Evolutionary conservation across 2,113 vertebrate genomes (phyloP).

Genomic region (Lucifuga dentata): DNA sequence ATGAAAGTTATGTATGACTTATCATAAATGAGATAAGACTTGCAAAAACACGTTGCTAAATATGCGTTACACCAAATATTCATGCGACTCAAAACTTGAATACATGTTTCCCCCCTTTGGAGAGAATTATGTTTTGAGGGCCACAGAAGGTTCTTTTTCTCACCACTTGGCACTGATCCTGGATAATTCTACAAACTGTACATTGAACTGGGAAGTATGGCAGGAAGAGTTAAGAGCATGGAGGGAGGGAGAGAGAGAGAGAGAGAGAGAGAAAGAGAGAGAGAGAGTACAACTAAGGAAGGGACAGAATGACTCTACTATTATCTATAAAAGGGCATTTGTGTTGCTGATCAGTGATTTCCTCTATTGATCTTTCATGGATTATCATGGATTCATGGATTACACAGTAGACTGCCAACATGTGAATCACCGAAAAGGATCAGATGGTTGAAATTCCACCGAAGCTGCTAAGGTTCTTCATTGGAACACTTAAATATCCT

Average conservation of each 20-base stretch:
- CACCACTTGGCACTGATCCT: too few relatives aligned
- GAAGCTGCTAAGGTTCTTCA: slow-evolving; percentile 39
- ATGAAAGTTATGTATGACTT: not conserved
- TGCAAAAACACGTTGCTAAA: not conserved
- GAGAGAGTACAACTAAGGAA: not conserved
- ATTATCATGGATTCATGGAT: slow-evolving; percentile 10
- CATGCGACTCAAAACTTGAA: too few relatives aligned
- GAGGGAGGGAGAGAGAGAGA: not conserved
- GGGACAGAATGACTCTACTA: slow-evolving; percentile 10
- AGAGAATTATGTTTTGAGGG: too few relatives aligned
- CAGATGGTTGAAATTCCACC: slow-evolving; percentile 16
- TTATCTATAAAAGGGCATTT: slow-evolving; percentile 37
- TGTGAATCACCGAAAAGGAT: slow-evolving; percentile 17
- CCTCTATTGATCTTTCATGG: not conserved
- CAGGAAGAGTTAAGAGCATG: slow-evolving; percentile 4
- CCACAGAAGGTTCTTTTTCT: too few relatives aligned
- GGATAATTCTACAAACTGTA: not conserved
- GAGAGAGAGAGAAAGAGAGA: too few relatives aligned
- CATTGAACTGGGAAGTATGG: not conserved
- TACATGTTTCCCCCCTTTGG: too few relatives aligned
- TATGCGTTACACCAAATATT: not conserved
- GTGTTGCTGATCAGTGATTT: slow-evolving; percentile 12
- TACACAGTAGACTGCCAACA: slow-evolving; percentile 4
- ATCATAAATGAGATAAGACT: not conserved
- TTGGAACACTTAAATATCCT: slow-evolving; percentile 10